Base-by-base conservation (phyloP, 2,113 vertebrate genomes). In the Podarcis muralis region DNA sequence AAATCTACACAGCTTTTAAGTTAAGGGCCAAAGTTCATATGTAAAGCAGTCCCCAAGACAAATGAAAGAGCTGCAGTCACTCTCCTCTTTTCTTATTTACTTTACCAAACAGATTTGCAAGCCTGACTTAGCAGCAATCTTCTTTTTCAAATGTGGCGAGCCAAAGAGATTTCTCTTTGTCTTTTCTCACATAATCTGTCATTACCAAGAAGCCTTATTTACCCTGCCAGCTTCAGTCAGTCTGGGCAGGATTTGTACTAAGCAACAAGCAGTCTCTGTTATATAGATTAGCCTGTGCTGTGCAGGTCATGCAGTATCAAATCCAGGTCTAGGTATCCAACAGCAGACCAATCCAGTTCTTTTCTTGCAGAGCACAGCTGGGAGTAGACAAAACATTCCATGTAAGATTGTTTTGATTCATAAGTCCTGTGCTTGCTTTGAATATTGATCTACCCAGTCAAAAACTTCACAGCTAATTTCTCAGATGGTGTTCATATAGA, bases 11-110 rank as follows among this genome's bases (percentile, higher is more conserved):
- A 37, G 77, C 40, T 57, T 65, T 57, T 43, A 53, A 76, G 40
- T 57, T 32, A 71, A 27, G 23, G 43, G 82, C 3, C 9, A 69
- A 32, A 78, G 69, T 40, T 65, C 48, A 27, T 69, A 90, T 71
- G 71, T 32, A 65, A 77, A 71, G 69, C 15, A 78, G 59, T 69
- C 30, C 69, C 22, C 76, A 80, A 62, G 69, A 48, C 4, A 68
- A 75, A 87, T 27, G 65, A 43, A 86, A 77, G 30, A 7, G 72
- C 62, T 87, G 37, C 30, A 77, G 30, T 62, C 35, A 32, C n/a
- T 77, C 40, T 77, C 43, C 57, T 82, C 12, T 20, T 72, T 78
- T 66, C 66, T 78, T 84, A 84, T 82, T 91, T 81, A 57, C 59
- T 90, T 83, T 84, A 69, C 66, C 37, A 62, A 83, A 37, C 48